Evolutionary conservation across 2,888 invertebrate species (phyloP).

Genomic region (Drosophila differens): DNA sequence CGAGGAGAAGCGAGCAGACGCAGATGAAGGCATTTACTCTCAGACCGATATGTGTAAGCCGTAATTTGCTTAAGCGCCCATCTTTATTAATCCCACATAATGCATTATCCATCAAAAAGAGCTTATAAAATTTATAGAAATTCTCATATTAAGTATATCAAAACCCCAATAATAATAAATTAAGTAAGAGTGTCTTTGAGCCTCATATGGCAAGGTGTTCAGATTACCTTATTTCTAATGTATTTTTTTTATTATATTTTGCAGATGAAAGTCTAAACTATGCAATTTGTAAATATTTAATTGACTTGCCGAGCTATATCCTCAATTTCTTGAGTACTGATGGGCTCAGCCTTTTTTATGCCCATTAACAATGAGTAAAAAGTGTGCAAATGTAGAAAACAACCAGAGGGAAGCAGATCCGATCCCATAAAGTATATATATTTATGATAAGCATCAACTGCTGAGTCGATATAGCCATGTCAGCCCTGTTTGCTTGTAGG

Average conservation of each 20-base stretch:
- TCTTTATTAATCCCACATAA: conserved; percentile 3
- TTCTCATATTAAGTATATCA: background rate
- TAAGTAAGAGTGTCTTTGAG: background rate
- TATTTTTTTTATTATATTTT: background rate
- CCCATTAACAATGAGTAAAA: background rate
- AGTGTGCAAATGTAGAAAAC: background rate
- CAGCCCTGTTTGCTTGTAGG: no score
- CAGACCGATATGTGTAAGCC: background rate
- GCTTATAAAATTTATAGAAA: background rate
- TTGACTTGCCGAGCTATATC: background rate
- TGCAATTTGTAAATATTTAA: background rate
- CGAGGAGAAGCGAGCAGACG: background rate
- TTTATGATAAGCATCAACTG: background rate
- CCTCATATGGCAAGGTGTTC: background rate
- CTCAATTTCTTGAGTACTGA: background rate
- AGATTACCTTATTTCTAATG: background rate
- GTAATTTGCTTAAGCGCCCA: background rate
- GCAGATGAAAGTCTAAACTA: background rate
- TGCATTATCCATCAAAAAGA: background rate
- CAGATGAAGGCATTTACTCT: conserved; percentile 17
- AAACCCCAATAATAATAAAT: background rate
- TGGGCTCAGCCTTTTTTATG: background rate
- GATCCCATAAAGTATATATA: background rate
- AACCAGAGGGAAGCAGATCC: background rate
- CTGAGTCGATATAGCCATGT: background rate